A percentile compares a stretch with the other conserved stretches of the same genome.
Conservation (phyloP, 1,140 invertebrate species). For the Chironomus striatipennis region DNA sequence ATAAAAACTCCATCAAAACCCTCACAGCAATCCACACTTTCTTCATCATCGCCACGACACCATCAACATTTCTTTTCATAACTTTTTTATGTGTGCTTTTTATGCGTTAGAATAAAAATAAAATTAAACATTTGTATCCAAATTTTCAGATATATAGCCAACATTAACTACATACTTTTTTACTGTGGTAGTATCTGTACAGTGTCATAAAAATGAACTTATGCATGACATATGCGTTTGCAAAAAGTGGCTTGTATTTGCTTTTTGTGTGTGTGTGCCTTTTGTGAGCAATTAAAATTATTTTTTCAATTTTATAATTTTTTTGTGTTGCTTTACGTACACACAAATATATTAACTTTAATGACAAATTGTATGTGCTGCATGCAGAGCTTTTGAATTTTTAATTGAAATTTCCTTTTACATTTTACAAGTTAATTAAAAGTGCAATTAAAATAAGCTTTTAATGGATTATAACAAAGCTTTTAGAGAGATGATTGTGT, state of each 20-base stretch:
- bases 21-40: too few relatives aligned
- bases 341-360: background rate
- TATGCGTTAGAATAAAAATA: background rate
- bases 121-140: conserved; percentile 4
- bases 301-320: background rate
- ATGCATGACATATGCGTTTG: background rate
- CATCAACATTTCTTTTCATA: background rate
- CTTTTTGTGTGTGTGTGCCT: background rate
- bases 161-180: background rate
- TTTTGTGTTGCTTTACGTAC: background rate
- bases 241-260: too few relatives aligned
- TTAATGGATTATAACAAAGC: too few relatives aligned
- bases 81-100: background rate
- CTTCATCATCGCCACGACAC: too few relatives aligned
- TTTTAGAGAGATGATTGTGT: too few relatives aligned
- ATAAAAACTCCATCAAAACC: too few relatives aligned
- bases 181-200: background rate
- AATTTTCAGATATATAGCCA: background rate
- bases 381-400: background rate
- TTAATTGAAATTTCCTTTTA: too few relatives aligned
- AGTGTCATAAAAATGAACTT: background rate
- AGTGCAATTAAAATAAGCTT: too few relatives aligned
- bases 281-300: background rate
- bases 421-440: too few relatives aligned
- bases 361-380: background rate